These are phyloP conservation scores for Agrotis puta DNA, from an alignment of 2,888 invertebrate genomes.

Conservation along the genomic window DNA sequence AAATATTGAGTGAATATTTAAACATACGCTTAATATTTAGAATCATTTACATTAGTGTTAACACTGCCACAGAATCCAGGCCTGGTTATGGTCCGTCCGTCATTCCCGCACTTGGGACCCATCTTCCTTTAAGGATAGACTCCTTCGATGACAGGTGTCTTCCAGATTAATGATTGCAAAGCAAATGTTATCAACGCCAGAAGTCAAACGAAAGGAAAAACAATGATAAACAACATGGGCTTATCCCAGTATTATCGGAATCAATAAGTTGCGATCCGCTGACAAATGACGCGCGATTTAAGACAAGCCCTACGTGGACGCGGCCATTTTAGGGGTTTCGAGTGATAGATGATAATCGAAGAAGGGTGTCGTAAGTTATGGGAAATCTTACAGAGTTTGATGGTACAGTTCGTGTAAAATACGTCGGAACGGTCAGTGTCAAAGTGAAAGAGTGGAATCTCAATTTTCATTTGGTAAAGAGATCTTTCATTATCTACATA, in stretches of 20 bases:
- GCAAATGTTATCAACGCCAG: background rate
- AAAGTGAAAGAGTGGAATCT: background rate
- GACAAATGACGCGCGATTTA: slow-evolving; percentile 79
- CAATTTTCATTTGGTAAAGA: no score
- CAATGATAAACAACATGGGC: slow-evolving; percentile 64
- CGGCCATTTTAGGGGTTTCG: slow-evolving; percentile 43
- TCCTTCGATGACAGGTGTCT: background rate
- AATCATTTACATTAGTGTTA: no score
- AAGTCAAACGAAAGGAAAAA: slow-evolving; percentile 28
- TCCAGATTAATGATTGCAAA: background rate
- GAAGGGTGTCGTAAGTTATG: slow-evolving; percentile 41
- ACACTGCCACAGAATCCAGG: background rate
- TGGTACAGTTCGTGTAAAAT: background rate
- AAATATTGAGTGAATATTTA: no score
- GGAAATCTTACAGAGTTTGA: slow-evolving; percentile 29
- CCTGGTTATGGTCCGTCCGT: background rate
- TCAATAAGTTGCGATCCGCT: slow-evolving; percentile 68
- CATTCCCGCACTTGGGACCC: no score
- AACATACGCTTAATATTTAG: no score
- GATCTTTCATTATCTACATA: background rate
- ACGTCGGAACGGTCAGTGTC: background rate
- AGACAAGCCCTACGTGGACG: slow-evolving; percentile 69
- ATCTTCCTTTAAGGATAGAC: no score
- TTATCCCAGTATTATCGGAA: slow-evolving; percentile 64
- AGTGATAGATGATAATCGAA: slow-evolving; percentile 63